Conservation (phyloP, 2,797 vertebrate genomes). For the Nannoperca obscura region DNA sequence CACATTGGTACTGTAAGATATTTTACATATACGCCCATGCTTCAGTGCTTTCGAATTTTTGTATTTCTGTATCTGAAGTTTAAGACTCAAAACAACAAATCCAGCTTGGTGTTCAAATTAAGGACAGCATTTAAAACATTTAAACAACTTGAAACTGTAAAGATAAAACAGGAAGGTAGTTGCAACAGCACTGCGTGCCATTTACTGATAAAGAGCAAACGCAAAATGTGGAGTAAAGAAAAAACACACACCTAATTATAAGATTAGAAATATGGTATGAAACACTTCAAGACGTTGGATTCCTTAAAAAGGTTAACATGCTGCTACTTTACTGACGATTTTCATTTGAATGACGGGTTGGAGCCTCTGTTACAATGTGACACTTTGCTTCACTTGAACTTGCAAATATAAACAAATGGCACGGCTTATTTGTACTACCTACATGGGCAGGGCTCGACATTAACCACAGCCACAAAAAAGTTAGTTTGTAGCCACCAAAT, state of each 20-base stretch:
- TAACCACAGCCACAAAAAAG: too few relatives aligned
- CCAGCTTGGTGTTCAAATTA: background rate
- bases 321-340: background rate
- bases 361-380: background rate
- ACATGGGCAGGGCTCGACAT: background rate
- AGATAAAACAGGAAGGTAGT: constrained; percentile 59
- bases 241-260: background rate
- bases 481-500: too few relatives aligned
- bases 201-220: constrained; percentile 53
- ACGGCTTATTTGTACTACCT: background rate
- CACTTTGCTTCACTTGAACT: constrained; percentile 3
- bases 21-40: constrained; percentile 1
- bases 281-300: background rate
- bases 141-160: constrained; percentile 26
- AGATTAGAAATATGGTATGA: background rate
- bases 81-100: constrained; percentile 1
- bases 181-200: constrained; percentile 34
- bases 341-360: background rate
- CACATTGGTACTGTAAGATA: constrained; percentile 3
- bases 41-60: background rate
- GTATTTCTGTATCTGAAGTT: background rate
- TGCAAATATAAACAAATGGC: constrained; percentile 21
- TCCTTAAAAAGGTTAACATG: background rate
- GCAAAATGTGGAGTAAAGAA: background rate
- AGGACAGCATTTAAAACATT: constrained; percentile 17